Conservation (phyloP, 2,888 invertebrate genomes). For the Linyphia triangularis region DNA sequence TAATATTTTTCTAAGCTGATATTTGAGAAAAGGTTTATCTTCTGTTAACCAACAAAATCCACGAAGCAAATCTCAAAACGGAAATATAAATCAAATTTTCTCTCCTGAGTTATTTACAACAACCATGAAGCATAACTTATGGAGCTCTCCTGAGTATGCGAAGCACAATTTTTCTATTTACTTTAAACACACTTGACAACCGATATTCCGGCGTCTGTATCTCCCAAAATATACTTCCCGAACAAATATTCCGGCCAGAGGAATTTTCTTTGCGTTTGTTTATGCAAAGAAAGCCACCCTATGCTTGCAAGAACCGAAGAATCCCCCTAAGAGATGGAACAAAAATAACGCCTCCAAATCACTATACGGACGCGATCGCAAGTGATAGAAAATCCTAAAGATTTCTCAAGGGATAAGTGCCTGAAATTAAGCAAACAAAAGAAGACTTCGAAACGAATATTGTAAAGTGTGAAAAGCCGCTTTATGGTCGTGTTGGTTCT, state of each 20-base stretch:
- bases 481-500: not conserved
- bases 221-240: conserved; percentile 9
- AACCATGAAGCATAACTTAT: not conserved
- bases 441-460: not conserved
- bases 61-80: too few species aligned
- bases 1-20: too few species aligned
- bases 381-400: conserved; percentile 9
- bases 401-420: conserved; percentile 28
- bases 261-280: conserved; percentile 22
- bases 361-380: conserved; percentile 14
- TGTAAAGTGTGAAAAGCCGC: conserved; percentile 12
- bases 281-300: not conserved
- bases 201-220: not conserved
- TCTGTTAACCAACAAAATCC: too few species aligned
- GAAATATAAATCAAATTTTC: not conserved
- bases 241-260: not conserved
- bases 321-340: not conserved
- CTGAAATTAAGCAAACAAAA: conserved; percentile 40
- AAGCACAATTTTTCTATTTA: conserved; percentile 19
- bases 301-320: not conserved
- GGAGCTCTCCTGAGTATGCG: not conserved
- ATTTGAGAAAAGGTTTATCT: too few species aligned
- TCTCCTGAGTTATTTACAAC: not conserved
- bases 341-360: not conserved
- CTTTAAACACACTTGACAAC: not conserved